These are phyloP conservation scores for Schizaphis graminum DNA, from an alignment of 2,888 invertebrate species.

Conservation along the genomic window DNA sequence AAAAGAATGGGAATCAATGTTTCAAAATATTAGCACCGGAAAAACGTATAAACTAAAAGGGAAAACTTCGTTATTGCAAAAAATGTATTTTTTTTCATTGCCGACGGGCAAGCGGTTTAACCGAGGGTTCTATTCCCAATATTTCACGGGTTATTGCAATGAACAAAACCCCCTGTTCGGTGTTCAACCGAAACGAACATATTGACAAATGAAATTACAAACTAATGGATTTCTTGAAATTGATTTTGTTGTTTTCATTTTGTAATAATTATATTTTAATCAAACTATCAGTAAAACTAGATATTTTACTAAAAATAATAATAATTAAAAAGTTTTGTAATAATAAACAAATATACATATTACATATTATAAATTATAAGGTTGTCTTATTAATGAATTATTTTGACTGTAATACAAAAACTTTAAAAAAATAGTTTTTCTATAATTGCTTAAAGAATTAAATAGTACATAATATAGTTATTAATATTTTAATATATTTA, in stretches of 20 bases:
- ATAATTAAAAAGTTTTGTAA: slow-evolving; percentile 14
- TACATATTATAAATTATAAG: not conserved
- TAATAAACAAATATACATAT: not conserved
- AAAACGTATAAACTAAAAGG: slow-evolving; percentile 49
- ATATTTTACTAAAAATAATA: not conserved
- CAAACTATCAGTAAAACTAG: not conserved
- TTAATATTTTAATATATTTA: not conserved
- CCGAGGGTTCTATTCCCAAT: slow-evolving; percentile 48
- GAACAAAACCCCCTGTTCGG: slow-evolving; percentile 58
- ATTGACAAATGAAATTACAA: slow-evolving; percentile 65
- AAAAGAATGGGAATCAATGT: slow-evolving; percentile 32
- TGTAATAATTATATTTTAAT: slow-evolving; percentile 44
- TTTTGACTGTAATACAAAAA: not conserved
- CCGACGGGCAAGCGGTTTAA: slow-evolving; percentile 40
- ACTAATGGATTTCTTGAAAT: slow-evolving; percentile 63
- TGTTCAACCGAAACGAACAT: slow-evolving; percentile 57
- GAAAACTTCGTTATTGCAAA: slow-evolving; percentile 56
- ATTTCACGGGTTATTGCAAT: slow-evolving; percentile 62
- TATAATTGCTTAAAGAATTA: not conserved
- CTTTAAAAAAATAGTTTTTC: not conserved
- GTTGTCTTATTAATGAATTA: not conserved
- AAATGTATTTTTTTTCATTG: slow-evolving; percentile 52
- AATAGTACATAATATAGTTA: no score
- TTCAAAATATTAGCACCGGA: slow-evolving; percentile 48
- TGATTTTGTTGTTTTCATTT: slow-evolving; percentile 55